Evolutionary conservation across 2,113 vertebrate genomes (phyloP).

Genomic region (Eublepharis macularius): DNA sequence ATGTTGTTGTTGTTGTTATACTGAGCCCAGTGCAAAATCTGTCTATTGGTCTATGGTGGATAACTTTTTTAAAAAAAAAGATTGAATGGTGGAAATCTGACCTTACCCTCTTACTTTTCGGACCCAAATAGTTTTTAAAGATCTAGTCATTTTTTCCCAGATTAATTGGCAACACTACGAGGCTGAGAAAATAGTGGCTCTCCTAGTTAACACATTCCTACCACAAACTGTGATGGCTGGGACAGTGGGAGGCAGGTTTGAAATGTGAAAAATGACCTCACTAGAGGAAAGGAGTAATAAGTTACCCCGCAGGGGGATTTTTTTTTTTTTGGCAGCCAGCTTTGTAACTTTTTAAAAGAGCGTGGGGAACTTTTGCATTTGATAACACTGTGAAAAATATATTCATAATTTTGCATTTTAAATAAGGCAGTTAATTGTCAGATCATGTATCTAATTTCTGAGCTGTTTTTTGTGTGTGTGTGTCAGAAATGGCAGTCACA

Average conservation of each 20-base stretch:
- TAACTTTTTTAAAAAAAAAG: no score
- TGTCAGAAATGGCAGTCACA: conserved; percentile 18
- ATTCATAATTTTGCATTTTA: neutral
- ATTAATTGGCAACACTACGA: no score
- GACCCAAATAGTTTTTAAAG: neutral
- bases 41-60: no score
- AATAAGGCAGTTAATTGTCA: neutral
- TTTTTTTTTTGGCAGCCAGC: neutral
- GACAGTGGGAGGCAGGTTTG: neutral
- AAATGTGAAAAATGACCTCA: neutral
- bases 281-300: neutral
- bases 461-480: neutral
- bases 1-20: no score
- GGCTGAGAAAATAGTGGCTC: neutral
- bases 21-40: no score
- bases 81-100: no score
- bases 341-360: neutral
- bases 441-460: conserved; percentile 18
- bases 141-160: no score
- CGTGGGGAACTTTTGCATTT: neutral
- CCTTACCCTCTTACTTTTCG: neutral
- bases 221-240: neutral
- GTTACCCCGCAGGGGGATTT: neutral
- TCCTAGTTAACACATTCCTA: neutral
- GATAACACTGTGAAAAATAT: neutral